Percentiles rank a stretch among this genome's conserved stretches.
phyloP scores from a whole-genome alignment of 2,113 vertebrate genomes.

The Elgaria multicarinata region DNA sequence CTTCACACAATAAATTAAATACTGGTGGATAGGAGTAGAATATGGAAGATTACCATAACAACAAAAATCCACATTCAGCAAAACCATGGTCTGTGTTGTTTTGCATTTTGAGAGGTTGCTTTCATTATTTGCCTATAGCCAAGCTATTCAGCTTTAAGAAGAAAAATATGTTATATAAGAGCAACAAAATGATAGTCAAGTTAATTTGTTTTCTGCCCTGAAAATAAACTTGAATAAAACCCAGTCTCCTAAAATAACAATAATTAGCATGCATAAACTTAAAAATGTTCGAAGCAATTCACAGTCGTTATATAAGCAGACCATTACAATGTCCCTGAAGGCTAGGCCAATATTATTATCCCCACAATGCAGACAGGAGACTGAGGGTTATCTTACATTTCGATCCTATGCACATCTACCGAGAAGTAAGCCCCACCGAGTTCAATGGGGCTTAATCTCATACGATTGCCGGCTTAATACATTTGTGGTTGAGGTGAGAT shows the following conservation, averaged over 20 bases:
- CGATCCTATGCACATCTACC: no score
- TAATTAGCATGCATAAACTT: background rate
- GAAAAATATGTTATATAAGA: constrained; percentile 22
- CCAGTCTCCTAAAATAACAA: background rate
- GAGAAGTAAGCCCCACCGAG: no score
- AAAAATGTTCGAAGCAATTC: background rate
- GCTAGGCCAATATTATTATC: no score
- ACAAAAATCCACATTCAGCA: constrained; percentile 32
- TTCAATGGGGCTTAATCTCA: no score
- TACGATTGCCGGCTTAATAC: no score
- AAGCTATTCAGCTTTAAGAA: constrained; percentile 9
- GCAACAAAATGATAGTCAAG: background rate
- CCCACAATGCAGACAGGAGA: no score
- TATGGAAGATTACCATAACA: constrained; percentile 10
- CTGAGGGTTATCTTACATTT: no score
- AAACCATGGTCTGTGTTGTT: background rate
- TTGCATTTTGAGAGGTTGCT: constrained; percentile 12
- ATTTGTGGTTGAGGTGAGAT: no score
- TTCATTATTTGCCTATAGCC: constrained; percentile 29
- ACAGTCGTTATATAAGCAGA: background rate
- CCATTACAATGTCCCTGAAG: no score
- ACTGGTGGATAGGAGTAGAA: constrained; percentile 20
- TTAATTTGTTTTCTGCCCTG: background rate
- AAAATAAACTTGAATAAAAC: background rate
- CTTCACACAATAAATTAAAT: constrained; percentile 35